Evolutionary conservation across 2,113 vertebrate species (phyloP).

Genomic region (Oxyruncus cristatus): DNA sequence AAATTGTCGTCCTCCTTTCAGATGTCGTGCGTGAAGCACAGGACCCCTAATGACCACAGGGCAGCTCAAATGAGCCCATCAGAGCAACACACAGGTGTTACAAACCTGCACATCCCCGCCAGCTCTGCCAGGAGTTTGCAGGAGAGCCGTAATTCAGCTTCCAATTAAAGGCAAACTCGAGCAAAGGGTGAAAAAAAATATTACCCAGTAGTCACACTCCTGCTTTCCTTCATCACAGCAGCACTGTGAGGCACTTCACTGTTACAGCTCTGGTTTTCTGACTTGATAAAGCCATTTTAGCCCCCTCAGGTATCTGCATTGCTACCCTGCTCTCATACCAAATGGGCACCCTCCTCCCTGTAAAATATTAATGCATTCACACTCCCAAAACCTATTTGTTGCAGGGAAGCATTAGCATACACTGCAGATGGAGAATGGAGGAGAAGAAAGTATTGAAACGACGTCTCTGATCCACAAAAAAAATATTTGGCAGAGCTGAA

Average conservation of each 20-base stretch:
- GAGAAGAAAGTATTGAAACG: background rate
- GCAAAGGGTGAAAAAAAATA: rapidly evolving
- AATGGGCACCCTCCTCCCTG: background rate
- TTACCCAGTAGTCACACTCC: background rate
- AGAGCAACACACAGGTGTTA: background rate
- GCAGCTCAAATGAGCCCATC: background rate
- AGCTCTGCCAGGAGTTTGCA: background rate
- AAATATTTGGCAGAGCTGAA: background rate
- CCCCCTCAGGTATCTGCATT: background rate
- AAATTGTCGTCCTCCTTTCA: background rate
- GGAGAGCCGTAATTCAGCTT: background rate
- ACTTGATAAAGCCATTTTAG: background rate
- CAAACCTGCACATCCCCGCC: background rate
- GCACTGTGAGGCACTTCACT: background rate
- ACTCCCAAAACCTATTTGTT: background rate
- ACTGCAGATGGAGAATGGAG: background rate
- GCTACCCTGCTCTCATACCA: background rate
- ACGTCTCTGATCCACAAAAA: background rate
- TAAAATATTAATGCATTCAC: background rate
- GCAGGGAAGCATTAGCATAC: background rate
- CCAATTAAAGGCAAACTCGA: background rate
- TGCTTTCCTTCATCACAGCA: background rate
- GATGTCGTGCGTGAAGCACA: background rate
- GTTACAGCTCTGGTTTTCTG: background rate
- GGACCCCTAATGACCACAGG: background rate